Evolutionary conservation across 1,140 invertebrate genomes (phyloP).

Genomic region (silkworm (Bombyx mori)): ASM3026992v2 NC_085127.1:3980501-3981000

Average conservation of each 20-base stretch:
- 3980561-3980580: not conserved
- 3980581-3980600: not conserved
- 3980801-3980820: slow-evolving; percentile 45
- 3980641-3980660: not conserved
- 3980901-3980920: no score
- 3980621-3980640: not conserved
- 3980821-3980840: slow-evolving; percentile 14
- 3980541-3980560: no score
- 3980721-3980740: slow-evolving; percentile 18
- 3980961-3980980: no score
- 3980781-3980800: slow-evolving; percentile 48
- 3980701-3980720: slow-evolving; percentile 2
- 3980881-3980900: no score
- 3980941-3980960: no score
- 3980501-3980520: no score
- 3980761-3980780: slow-evolving; percentile 28
- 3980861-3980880: not conserved
- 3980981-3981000: no score
- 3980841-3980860: no score
- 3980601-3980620: not conserved
- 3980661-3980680: not conserved
- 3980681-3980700: slow-evolving; percentile 6
- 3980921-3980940: no score
- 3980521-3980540: no score
- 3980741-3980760: slow-evolving; percentile 24